These are phyloP conservation scores for Petrosia ficiformis DNA, from an alignment of 37 sponge, comb jelly and placozoan species.

Conservation along the genomic window DNA sequence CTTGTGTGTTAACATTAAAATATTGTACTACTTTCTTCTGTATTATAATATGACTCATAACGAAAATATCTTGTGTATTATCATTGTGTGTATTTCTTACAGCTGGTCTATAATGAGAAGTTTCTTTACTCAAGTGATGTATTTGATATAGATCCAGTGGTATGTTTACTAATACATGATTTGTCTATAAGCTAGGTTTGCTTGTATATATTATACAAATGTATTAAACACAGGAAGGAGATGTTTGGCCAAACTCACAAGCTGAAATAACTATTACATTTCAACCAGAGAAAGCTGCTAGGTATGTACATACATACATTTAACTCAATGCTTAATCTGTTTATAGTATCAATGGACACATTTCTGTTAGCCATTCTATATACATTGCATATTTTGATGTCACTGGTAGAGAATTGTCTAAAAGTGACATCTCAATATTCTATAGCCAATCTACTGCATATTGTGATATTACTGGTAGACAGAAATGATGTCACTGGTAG, in stretches of 20 bases:
- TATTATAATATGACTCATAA: background rate
- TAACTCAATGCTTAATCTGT: background rate
- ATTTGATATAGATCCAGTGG: constrained; percentile 38
- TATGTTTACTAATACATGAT: too few species aligned
- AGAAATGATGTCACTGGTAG: too few species aligned
- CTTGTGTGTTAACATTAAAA: background rate
- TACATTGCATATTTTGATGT: constrained; percentile 62
- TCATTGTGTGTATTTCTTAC: constrained; percentile 7
- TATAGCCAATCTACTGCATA: constrained; percentile 66
- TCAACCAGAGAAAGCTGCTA: constrained; percentile 66
- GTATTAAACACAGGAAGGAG: constrained; percentile 82
- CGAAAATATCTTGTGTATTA: background rate
- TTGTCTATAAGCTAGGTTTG: too few species aligned
- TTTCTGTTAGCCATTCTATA: constrained; percentile 39
- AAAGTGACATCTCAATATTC: background rate
- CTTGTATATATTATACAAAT: too few species aligned
- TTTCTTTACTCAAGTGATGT: constrained; percentile 81
- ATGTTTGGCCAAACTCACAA: constrained; percentile 96
- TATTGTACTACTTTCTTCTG: background rate
- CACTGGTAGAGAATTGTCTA: background rate
- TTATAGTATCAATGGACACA: too few species aligned
- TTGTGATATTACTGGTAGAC: too few species aligned
- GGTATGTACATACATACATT: background rate
- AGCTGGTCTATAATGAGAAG: constrained; percentile 67
- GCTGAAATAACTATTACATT: constrained; percentile 86